A percentile compares a stretch with the other conserved stretches of the same genome.
Evolutionary conservation across 1,140 invertebrate species (phyloP).

Genomic region (Drosophila lini): DNA sequence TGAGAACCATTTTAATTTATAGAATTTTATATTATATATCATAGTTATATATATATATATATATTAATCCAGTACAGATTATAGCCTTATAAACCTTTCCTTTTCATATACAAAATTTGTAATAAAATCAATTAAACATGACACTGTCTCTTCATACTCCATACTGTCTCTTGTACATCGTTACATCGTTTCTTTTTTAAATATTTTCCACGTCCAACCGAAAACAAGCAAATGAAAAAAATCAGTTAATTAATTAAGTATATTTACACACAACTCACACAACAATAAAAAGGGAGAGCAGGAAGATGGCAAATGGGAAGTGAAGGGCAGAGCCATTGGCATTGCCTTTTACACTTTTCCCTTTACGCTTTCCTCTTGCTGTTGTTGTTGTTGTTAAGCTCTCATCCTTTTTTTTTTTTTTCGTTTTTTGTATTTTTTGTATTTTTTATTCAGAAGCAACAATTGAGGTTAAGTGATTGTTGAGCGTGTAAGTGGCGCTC

Average conservation of each 20-base stretch:
- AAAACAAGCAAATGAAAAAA: conserved; percentile 48
- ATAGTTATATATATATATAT: no score
- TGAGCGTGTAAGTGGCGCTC: conserved; percentile 77
- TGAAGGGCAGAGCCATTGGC: conserved; percentile 54
- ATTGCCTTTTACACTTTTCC: conserved; percentile 74
- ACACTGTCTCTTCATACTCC: background rate
- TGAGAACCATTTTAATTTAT: background rate
- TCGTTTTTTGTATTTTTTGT: conserved; percentile 19
- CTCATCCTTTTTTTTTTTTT: conserved; percentile 24
- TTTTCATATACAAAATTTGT: no score
- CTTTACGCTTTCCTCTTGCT: conserved; percentile 31
- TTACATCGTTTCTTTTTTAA: conserved; percentile 10
- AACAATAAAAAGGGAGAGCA: conserved; percentile 2
- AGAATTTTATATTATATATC: no score
- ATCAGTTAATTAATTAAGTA: conserved; percentile 76
- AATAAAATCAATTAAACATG: background rate
- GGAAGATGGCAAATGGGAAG: background rate
- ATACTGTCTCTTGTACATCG: background rate
- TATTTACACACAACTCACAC: conserved; percentile 67
- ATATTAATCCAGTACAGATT: no score
- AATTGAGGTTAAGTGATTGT: conserved; percentile 78
- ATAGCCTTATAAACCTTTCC: background rate
- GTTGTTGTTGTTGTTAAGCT: conserved; percentile 1
- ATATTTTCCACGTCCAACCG: conserved; percentile 9
- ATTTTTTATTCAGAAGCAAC: conserved; percentile 69